Evolutionary conservation across 2,113 vertebrate species (phyloP).

Genomic region (Eptatretus burgeri): DNA sequence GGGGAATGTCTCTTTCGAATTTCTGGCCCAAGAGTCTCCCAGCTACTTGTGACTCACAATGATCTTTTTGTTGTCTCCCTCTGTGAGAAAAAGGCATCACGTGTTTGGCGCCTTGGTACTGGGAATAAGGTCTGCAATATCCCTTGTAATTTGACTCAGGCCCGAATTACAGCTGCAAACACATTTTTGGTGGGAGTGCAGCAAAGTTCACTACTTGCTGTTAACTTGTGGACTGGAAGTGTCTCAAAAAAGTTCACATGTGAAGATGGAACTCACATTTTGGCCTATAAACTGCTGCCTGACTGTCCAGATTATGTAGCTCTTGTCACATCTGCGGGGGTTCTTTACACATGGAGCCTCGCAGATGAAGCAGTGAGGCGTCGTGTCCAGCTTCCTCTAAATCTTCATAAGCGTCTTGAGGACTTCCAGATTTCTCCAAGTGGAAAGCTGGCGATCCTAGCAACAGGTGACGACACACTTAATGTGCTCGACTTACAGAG

Average conservation of each 20-base stretch:
- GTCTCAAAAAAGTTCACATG: constrained; percentile 90
- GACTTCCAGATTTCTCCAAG: constrained; percentile 94
- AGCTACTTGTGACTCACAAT: constrained; percentile 83
- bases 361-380: constrained; percentile 73
- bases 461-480: constrained; percentile 75
- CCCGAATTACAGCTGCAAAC: constrained; percentile 75
- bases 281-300: constrained; percentile 69
- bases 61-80: constrained; percentile 97
- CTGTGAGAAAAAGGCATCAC: constrained; percentile 75
- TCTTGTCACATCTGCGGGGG: constrained; percentile 76
- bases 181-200: constrained; percentile 74
- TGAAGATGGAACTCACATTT: constrained; percentile 64
- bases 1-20: constrained; percentile 92
- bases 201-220: constrained; percentile 74
- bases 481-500: constrained; percentile 74
- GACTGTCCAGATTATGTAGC: constrained; percentile 73
- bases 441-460: constrained; percentile 72
- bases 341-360: constrained; percentile 73
- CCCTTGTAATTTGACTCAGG: constrained; percentile 71
- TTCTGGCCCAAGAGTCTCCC: constrained; percentile 67
- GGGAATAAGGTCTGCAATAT: constrained; percentile 96
- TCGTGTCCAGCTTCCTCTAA: constrained; percentile 53
- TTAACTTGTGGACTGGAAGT: constrained; percentile 91
- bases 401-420: constrained; percentile 67
- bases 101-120: constrained; percentile 76